A percentile compares a stretch with the other conserved stretches of the same genome.
Conservation (phyloP, 64 coral and sea anemone genomes). For the Stylophora pistillata region DNA sequence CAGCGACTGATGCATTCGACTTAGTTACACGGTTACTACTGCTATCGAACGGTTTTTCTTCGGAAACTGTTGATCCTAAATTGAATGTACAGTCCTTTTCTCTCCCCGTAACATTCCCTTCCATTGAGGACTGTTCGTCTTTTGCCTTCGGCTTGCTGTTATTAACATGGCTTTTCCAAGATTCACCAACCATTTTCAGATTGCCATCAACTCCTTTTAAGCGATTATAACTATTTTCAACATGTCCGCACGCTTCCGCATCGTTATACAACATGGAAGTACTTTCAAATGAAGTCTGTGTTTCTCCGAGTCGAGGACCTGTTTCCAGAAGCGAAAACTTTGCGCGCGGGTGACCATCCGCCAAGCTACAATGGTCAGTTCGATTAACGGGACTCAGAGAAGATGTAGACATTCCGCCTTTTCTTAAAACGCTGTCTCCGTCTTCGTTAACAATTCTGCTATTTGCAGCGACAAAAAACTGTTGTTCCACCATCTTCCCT, state of each 20-base stretch:
- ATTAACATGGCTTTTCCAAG: neutral
- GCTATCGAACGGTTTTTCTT: neutral
- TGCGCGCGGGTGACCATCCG: neutral
- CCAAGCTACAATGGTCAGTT: neutral
- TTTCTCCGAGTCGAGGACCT: conserved; percentile 22
- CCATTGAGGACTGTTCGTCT: neutral
- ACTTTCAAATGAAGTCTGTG: neutral
- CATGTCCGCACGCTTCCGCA: neutral
- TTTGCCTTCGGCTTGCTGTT: neutral
- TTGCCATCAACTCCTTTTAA: neutral
- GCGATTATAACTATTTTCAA: neutral
- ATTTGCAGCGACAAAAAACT: neutral
- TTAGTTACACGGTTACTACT: neutral
- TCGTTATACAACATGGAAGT: neutral
- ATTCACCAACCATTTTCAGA: neutral
- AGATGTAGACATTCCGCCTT: neutral
- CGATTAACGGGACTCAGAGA: neutral
- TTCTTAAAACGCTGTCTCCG: neutral
- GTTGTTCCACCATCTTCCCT: neutral
- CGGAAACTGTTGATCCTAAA: neutral
- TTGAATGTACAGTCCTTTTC: neutral
- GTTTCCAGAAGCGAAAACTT: neutral
- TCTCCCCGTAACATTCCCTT: neutral
- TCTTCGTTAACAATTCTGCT: neutral
- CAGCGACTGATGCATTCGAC: neutral